phyloP scores from a whole-genome alignment of 2,888 invertebrate species.

The Drosophila atripex region DNA sequence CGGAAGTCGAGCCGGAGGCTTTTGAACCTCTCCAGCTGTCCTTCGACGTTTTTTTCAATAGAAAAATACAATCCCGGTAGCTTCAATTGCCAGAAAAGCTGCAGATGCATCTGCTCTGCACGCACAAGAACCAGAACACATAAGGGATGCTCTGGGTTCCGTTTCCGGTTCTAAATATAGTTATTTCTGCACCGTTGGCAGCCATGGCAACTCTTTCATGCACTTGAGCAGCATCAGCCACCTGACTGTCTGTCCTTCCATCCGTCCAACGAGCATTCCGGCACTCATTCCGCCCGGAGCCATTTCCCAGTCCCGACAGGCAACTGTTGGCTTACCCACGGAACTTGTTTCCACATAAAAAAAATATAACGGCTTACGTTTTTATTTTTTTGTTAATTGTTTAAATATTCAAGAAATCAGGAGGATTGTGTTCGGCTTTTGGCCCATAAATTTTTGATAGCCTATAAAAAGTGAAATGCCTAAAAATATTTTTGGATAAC shows the following conservation, averaged over 20 bases:
- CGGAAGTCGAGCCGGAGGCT: conserved; percentile 10
- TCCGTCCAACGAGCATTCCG: conserved; percentile 13
- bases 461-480: too few relatives aligned
- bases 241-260: conserved; percentile 26
- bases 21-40: conserved; percentile 3
- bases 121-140: conserved; percentile 15
- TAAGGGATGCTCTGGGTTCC: conserved; percentile 46
- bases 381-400: background rate
- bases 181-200: conserved; percentile 52
- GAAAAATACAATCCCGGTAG: conserved; percentile 41
- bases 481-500: too few relatives aligned
- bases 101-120: conserved; percentile 25
- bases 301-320: conserved; percentile 32
- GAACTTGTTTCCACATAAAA: conserved; percentile 13
- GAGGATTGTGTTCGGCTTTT: too few relatives aligned
- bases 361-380: background rate
- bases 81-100: conserved; percentile 47
- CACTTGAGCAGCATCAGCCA: conserved; percentile 45
- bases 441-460: too few relatives aligned
- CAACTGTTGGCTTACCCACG: conserved; percentile 45
- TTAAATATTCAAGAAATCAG: background rate
- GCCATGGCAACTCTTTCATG: conserved; percentile 50
- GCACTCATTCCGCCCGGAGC: conserved; percentile 24
- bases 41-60: conserved; percentile 23
- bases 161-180: conserved; percentile 58